phyloP scores from a whole-genome alignment of 2,797 vertebrate genomes.

The Brotula barbata region DNA sequence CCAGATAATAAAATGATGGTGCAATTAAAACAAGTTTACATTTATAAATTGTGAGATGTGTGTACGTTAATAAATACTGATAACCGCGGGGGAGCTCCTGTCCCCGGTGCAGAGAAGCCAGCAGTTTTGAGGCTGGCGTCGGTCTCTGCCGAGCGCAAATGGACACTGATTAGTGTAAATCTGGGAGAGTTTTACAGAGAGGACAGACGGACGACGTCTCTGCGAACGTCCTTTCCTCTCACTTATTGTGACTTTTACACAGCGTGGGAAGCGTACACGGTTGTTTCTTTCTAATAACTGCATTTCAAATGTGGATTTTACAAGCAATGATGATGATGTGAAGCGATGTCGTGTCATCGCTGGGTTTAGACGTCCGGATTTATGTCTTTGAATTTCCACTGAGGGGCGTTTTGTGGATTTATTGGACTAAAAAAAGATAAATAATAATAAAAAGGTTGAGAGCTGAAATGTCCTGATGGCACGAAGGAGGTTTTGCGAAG shows the following conservation, averaged over 20 bases:
- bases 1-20: constrained; percentile 68
- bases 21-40: constrained; percentile 77
- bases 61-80: constrained; percentile 54
- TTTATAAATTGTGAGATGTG: constrained; percentile 67
- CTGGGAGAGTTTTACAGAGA: constrained; percentile 47
- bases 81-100: constrained; percentile 19
- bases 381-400: constrained; percentile 53
- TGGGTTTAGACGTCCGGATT: constrained; percentile 28
- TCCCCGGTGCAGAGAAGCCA: constrained; percentile 34
- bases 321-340: constrained; percentile 66
- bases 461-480: constrained; percentile 49
- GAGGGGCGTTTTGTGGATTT: constrained; percentile 50
- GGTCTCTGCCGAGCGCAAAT: constrained; percentile 26
- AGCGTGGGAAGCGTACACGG: constrained; percentile 21
- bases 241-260: constrained; percentile 67
- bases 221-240: constrained; percentile 48
- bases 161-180: constrained; percentile 30
- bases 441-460: constrained; percentile 19
- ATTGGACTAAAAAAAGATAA: constrained; percentile 21
- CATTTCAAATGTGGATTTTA: constrained; percentile 65
- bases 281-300: constrained; percentile 63
- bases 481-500: constrained; percentile 57
- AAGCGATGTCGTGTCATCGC: constrained; percentile 55
- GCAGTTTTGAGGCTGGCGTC: constrained; percentile 28
- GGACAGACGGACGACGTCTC: constrained; percentile 34